phyloP scores from a whole-genome alignment of 2,113 vertebrate genomes.

The Dasyurus viverrinus region DNA sequence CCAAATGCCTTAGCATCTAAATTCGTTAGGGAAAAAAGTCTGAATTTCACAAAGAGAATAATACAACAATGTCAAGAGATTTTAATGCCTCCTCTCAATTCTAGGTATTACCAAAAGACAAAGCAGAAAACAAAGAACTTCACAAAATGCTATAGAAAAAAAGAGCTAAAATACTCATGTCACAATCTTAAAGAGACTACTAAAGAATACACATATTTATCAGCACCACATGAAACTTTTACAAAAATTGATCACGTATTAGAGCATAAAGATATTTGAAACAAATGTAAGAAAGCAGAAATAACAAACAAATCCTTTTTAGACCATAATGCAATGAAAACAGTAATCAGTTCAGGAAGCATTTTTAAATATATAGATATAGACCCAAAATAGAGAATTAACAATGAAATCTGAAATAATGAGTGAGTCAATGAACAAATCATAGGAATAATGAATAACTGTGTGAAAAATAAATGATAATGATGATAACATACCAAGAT shows the following conservation, averaged over 20 bases:
- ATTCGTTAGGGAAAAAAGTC: too few relatives aligned
- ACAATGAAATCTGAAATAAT: neutral
- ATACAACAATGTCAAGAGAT: neutral
- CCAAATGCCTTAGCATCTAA: too few relatives aligned
- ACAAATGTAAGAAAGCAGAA: neutral
- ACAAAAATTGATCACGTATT: neutral
- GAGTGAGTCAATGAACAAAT: neutral
- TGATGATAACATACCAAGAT: neutral
- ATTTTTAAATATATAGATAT: neutral
- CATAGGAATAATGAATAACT: neutral
- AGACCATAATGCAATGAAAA: neutral
- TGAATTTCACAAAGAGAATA: too few relatives aligned
- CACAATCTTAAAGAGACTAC: neutral
- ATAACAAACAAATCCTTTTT: neutral
- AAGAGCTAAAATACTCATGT: neutral
- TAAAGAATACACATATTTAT: neutral
- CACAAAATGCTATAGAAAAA: neutral
- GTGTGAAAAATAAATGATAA: neutral
- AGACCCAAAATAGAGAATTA: neutral
- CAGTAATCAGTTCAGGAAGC: neutral
- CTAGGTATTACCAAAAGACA: neutral
- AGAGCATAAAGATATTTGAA: neutral
- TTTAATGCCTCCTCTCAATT: neutral
- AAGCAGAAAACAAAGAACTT: neutral
- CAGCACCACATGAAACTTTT: neutral